Evolutionary conservation across 2,888 invertebrate species (phyloP).

Genomic region (Osedax frankpressi): DNA sequence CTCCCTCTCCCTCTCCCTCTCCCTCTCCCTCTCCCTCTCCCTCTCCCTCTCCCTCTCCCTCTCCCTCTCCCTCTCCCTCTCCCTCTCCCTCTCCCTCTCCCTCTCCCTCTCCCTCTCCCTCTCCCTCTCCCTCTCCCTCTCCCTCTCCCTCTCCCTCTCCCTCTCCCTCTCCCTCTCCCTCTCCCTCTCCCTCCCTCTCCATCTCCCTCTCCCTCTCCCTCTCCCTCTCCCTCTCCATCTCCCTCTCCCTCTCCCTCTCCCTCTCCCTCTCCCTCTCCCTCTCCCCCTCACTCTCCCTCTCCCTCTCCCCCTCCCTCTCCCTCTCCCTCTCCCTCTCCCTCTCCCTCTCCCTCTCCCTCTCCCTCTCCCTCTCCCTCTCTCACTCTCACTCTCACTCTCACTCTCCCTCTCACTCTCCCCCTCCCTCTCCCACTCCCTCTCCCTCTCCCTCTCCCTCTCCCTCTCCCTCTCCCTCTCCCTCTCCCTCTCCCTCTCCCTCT

Average conservation of each 20-base stretch:
- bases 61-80: constrained; percentile 16
- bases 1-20: constrained; percentile 16
- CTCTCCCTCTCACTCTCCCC: background rate
- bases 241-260: constrained; percentile 15
- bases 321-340: constrained; percentile 17
- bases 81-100: constrained; percentile 14
- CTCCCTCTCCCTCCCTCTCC: too few relatives aligned
- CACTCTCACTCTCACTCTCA: too few relatives aligned
- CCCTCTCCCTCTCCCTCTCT: background rate
- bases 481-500: constrained; percentile 14
- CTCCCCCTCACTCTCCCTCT: too few relatives aligned
- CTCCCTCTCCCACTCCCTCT: constrained; percentile 6
- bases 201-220: too few relatives aligned
- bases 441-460: constrained; percentile 14
- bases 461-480: constrained; percentile 15
- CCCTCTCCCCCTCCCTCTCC: constrained; percentile 3
- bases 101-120: constrained; percentile 15
- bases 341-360: background rate
- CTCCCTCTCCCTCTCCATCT: too few relatives aligned
- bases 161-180: constrained; percentile 15
- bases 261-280: constrained; percentile 15
- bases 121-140: constrained; percentile 16
- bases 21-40: constrained; percentile 13
- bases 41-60: constrained; percentile 15
- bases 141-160: constrained; percentile 15